Evolutionary conservation across 1,140 invertebrate genomes (phyloP).

Genomic region (Aphaenogaster floridana): DNA sequence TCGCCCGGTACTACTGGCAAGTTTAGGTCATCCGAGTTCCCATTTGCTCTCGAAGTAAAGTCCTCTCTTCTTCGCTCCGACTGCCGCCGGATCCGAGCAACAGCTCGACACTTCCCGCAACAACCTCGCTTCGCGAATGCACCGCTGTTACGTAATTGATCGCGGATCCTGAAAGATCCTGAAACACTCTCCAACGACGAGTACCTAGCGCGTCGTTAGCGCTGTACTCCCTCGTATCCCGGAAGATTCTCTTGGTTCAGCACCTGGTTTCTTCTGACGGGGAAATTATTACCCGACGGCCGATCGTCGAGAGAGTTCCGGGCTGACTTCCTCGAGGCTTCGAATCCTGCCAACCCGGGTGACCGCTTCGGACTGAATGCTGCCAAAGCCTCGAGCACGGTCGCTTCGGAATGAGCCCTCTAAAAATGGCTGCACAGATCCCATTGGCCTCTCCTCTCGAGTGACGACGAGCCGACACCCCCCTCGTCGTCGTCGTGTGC

Average conservation of each 20-base stretch:
- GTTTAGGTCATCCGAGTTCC: slow-evolving; percentile 1
- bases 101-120: slow-evolving; percentile 13
- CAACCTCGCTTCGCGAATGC: not conserved
- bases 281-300: not conserved
- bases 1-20: slow-evolving; percentile 84
- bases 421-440: slow-evolving; percentile 86
- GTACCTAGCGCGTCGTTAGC: slow-evolving; percentile 35
- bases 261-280: not conserved
- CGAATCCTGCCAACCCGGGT: slow-evolving; percentile 78
- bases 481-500: slow-evolving; percentile 64
- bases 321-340: slow-evolving; percentile 17
- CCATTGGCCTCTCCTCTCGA: slow-evolving; percentile 84
- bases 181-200: slow-evolving; percentile 45
- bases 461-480: slow-evolving; percentile 78
- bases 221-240: not conserved
- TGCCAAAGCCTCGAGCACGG: slow-evolving; percentile 81
- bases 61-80: not conserved
- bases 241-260: not conserved
- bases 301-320: not conserved
- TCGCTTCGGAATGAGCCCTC: slow-evolving; percentile 83
- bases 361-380: slow-evolving; percentile 86
- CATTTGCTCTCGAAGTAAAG: too few relatives aligned
- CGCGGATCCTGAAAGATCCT: not conserved
- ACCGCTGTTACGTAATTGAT: slow-evolving; percentile 66
- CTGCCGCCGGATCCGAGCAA: not conserved